Evolutionary conservation across 2,888 invertebrate species (phyloP), one percentile per base, ranked within the genome.

Genomic region (Apamea sordens): DNA sequence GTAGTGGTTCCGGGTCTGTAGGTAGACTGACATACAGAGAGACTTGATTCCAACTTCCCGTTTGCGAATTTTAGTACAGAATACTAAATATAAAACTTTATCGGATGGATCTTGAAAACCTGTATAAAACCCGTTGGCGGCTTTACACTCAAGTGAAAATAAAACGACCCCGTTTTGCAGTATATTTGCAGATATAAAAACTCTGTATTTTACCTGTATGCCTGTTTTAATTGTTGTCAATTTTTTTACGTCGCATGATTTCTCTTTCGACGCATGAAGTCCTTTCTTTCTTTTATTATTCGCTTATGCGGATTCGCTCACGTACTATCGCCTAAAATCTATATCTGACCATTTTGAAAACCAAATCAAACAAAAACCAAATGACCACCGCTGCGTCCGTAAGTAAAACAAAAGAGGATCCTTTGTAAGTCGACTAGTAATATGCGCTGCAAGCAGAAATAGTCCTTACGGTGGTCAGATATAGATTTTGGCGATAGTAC

Each of bases 1-100:
- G n/a, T n/a, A n/a, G n/a, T n/a, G n/a, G n/a, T n/a, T n/a, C n/a
- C n/a, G n/a, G n/a, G n/a, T n/a, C n/a, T n/a, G n/a, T n/a, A n/a
- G n/a, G n/a, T n/a, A n/a, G 15, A 8, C 76, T 53, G 67, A 47
- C 53, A 61, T 36, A 53, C 61, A 65, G 36, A 61, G 41, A 41
- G 36, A 59, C 70, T 73, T 28, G 11, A 56, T 65, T 61, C 36
- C 64, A 61, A 68, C 70, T 63, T 83, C 50, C 56, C 68, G 69
- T 75, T 56, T 10, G 32, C 8, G 1, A n/a, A 63, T 77, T 86
- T 72, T 13, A 78, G 73, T 53, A 36, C 65, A 87, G 63, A 67
- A 73, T 73, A 74, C 64, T 72, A 73, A 83, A 84, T 41, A 83
- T 69, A 85, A 86, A 63, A 67, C 32, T 47, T 84, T 79, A 87